Conservation (phyloP, 2,888 invertebrate species). For the Euproctis similis region DNA sequence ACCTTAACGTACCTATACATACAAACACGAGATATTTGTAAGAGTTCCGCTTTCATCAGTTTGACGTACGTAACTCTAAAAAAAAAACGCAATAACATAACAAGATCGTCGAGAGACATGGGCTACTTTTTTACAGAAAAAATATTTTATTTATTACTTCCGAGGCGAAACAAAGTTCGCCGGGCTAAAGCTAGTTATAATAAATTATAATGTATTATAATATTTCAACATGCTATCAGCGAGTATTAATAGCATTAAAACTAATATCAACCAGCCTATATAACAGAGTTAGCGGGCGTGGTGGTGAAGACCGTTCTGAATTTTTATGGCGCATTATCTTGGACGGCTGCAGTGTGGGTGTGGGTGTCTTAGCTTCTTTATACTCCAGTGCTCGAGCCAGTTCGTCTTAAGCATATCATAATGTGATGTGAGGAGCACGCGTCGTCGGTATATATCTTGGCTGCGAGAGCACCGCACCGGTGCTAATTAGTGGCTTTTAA, state of each 20-base stretch:
- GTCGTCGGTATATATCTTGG: slow-evolving; percentile 39
- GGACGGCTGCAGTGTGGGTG: slow-evolving; percentile 32
- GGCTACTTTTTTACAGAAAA: no score
- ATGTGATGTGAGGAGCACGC: slow-evolving; percentile 36
- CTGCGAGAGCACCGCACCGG: slow-evolving; percentile 41
- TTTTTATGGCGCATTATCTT: slow-evolving; percentile 58
- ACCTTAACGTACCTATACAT: no score
- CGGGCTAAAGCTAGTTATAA: no score
- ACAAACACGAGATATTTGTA: no score
- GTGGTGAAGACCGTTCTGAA: slow-evolving; percentile 44
- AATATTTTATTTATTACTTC: no score
- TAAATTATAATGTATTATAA: no score
- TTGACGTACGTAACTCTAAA: no score
- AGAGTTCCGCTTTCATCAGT: no score
- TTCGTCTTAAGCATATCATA: slow-evolving; percentile 45
- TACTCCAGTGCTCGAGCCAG: slow-evolving; percentile 33
- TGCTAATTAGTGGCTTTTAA: slow-evolving; percentile 50
- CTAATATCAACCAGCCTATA: slow-evolving; percentile 35
- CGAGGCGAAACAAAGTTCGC: no score
- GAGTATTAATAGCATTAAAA: slow-evolving; percentile 33
- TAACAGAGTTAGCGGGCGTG: slow-evolving; percentile 39
- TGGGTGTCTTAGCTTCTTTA: no score
- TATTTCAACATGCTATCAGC: slow-evolving; percentile 33
- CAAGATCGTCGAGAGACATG: no score
- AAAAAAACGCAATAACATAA: no score